Evolutionary conservation across 1,140 invertebrate species (phyloP), one percentile per base, ranked within the genome.

Genomic region (Battus philenor): DNA sequence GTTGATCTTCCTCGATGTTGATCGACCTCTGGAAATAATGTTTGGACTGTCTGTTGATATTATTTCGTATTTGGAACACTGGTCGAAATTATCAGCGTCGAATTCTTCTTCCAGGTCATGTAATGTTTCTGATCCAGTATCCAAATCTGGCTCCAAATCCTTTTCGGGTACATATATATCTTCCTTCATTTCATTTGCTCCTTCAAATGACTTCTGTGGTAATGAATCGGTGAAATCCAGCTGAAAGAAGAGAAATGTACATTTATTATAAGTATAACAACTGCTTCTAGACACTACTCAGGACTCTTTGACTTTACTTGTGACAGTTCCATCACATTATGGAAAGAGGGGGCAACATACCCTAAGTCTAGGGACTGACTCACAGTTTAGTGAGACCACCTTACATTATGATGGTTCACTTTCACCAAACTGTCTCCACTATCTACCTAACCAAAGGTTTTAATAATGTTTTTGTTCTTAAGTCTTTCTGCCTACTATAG

Each of bases 11-110:
- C 74, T 65, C 0, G 80, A 67, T 0, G 64, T 54, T 0, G 68
- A 48, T 0, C 76, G 27, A 0, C 78, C 77, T 30, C 67, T 63
- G 0, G 76, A 82, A 41, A 79, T 82, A 1, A 87, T 85, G 29
- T 86, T 59, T 0, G 86, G 86, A 33, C 82, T 86, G 30, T 87
- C 86, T 0, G 86, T 87, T 1, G 82, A 85, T 15, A 87, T 84
- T 1, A 87, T 85, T 47, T 87, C 86, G 18, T 86, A 87, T 58
- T 86, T 86, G 0, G 74, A 76, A 33, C 81, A 79, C n/a, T 74
- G 62, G 6, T 78, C 72, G 12, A 77, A 78, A 16, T 72, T 75
- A 6, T 78, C 67, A 0, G 58, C 56, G 1, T 81, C 79, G 8
- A 86, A 82, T 48, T 83, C 83, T 31, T 74, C 69, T 44, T 87